Base-by-base conservation (phyloP, 2,113 vertebrate species). In the Plecturocebus donacophilus region DNA sequence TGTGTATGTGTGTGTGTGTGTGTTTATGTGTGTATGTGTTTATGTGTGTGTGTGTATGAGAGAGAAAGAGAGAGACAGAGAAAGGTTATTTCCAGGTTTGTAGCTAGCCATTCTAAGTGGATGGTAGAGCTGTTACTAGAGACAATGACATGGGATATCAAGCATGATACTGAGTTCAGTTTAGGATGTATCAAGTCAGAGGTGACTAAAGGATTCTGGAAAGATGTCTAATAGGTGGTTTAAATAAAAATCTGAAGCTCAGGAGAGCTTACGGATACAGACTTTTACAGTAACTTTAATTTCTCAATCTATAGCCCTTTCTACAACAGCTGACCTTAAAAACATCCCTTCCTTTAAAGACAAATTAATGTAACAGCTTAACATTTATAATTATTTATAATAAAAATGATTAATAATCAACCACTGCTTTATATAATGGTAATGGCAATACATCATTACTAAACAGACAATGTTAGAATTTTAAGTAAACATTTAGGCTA, bases 211-310 rank as follows among this genome's bases (percentile, higher is more conserved):
- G 73, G 40, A 95, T 54, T 92, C 61, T 52, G 12, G 20, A 20
- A 87, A 68, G 61, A 87, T 95, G 87, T 75, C 58, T 73, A 77
- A 30, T 61, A 25, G 19, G 25, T 82, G 19, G n/a, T 91, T 91
- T 82, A 93, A 95, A 97, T 93, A 90, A 73, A 96, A 80, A 56
- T 80, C 40, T 66, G 35, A 95, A 87, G 5, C 86, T 92, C 54
- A 42, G 83, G 76, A 94, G 54, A 90, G 61, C 40, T 73, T 83
- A 5, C 64, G 84, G 7, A 61, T 14, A 68, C 27, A 38, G 12
- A 85, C 75, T 81, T 91, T 92, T 90, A n/a, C 12, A 91, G 56
- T 52, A 93, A 21, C 52, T 90, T 85, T 73, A 70, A 58, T 66
- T 95, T 96, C 52, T 92, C 1, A 0, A 77, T 66, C 40, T 77